Evolutionary conservation across 2,888 invertebrate genomes (phyloP).

Genomic region (Gerris lacustris): DNA sequence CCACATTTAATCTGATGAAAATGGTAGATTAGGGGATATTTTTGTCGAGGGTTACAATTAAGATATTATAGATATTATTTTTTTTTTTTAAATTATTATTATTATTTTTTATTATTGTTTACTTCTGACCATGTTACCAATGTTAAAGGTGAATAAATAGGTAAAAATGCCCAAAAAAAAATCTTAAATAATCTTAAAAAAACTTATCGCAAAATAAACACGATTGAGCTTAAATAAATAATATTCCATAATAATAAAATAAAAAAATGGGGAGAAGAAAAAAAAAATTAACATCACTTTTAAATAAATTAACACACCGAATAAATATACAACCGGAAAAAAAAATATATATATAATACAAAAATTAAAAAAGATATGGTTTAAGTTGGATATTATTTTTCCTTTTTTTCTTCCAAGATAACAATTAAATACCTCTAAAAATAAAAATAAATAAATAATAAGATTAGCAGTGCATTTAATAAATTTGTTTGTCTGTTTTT

Average conservation of each 20-base stretch:
- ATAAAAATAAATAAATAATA: conserved; percentile 6
- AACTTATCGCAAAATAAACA: neutral
- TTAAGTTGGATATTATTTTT: no score
- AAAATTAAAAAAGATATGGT: no score
- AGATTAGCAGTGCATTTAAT: neutral
- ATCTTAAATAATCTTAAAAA: neutral
- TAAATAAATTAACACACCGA: no score
- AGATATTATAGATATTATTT: no score
- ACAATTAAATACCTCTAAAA: neutral
- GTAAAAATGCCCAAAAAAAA: conserved; percentile 2
- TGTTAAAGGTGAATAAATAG: neutral
- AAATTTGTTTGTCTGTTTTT: neutral
- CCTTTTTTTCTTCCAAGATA: neutral
- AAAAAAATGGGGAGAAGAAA: neutral
- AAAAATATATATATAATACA: no score
- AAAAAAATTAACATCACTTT: neutral
- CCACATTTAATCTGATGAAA: no score
- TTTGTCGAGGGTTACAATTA: no score
- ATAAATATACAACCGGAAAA: no score
- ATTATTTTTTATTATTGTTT: no score
- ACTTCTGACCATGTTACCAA: no score
- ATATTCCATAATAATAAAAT: neutral
- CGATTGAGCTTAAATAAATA: neutral
- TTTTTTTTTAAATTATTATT: no score
- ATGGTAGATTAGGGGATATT: no score